Evolutionary conservation across 2,888 invertebrate genomes (phyloP).

Genomic region (Acanthoscelides obtectus): DNA sequence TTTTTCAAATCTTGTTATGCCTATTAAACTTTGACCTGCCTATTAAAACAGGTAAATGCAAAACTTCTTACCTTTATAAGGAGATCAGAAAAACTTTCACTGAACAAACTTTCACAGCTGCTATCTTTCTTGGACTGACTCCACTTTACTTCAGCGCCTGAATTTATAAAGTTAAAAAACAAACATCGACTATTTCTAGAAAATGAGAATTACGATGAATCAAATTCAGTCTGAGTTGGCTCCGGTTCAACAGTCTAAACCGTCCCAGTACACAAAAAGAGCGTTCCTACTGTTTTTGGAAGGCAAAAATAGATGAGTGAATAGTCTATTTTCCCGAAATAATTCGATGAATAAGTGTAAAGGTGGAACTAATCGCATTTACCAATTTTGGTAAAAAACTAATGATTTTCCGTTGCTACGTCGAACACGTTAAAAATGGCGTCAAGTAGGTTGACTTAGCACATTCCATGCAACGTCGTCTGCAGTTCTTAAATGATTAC

Average conservation of each 20-base stretch:
- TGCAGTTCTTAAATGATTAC: no score
- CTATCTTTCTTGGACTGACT: neutral
- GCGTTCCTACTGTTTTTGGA: neutral
- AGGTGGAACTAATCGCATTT: neutral
- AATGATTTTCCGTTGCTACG: no score
- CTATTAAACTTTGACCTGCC: no score
- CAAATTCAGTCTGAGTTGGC: constrained; percentile 16
- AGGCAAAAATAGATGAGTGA: neutral
- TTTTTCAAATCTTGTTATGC: no score
- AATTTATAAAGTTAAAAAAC: constrained; percentile 17
- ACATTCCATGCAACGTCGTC: no score
- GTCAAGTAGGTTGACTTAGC: no score
- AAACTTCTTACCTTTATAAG: neutral
- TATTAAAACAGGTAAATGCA: no score
- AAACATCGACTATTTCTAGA: constrained; percentile 25
- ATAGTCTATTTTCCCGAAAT: neutral
- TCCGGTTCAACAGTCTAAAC: constrained; percentile 2
- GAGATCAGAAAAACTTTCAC: neutral
- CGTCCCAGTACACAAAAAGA: neutral
- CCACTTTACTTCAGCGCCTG: constrained; percentile 5
- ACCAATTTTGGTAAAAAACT: neutral
- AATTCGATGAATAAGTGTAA: neutral
- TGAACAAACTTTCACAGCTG: neutral
- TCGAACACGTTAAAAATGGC: no score
- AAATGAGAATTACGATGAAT: constrained; percentile 16